These are phyloP conservation scores for Lasioglossum leucozonium DNA, from an alignment of 2,888 invertebrate genomes.

Conservation along the genomic window DNA sequence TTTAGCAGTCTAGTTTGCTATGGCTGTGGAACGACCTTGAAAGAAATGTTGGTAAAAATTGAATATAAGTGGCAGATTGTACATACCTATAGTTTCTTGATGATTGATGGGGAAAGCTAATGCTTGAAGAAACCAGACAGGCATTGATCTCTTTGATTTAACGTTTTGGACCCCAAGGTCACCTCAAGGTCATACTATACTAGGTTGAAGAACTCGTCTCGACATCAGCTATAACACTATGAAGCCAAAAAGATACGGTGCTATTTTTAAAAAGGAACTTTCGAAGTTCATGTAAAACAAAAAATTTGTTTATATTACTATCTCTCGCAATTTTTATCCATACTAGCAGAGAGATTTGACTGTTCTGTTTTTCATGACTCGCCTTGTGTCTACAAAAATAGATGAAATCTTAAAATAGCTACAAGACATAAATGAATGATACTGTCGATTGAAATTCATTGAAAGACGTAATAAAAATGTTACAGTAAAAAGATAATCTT, in stretches of 20 bases:
- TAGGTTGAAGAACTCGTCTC: not conserved
- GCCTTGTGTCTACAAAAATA: not conserved
- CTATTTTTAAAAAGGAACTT: not conserved
- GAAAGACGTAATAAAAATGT: conserved; percentile 10
- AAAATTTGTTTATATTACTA: too few relatives aligned
- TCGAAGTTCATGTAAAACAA: too few relatives aligned
- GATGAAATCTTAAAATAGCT: not conserved
- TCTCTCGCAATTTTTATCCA: not conserved
- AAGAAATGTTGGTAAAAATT: not conserved
- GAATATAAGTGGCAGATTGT: not conserved
- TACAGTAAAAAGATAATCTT: not conserved
- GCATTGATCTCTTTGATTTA: not conserved
- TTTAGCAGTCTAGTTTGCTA: not conserved
- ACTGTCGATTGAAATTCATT: conserved; percentile 10
- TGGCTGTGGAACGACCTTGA: not conserved
- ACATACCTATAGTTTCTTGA: not conserved
- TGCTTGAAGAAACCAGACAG: not conserved
- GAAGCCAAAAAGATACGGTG: not conserved
- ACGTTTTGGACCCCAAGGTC: too few relatives aligned
- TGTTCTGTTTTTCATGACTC: too few relatives aligned
- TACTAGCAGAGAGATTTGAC: not conserved
- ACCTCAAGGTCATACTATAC: not conserved
- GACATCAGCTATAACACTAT: not conserved
- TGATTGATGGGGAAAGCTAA: not conserved
- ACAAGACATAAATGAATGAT: not conserved